Percentiles rank a stretch among this genome's conserved stretches.
phyloP scores from a whole-genome alignment of 1,140 invertebrate genomes.

The Drosophila orena region DNA sequence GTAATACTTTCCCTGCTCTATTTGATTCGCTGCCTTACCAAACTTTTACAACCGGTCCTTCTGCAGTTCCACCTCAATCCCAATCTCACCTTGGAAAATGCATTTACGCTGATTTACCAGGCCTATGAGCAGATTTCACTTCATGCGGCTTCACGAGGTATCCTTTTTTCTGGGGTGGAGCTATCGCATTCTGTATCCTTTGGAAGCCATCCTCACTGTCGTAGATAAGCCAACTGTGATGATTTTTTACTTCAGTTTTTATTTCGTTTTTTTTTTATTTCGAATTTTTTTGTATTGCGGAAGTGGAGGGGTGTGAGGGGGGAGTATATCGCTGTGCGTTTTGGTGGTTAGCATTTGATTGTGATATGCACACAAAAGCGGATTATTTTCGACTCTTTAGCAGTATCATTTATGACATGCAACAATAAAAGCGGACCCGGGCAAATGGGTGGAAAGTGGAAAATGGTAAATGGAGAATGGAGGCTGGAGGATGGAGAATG shows the following conservation, averaged over 20 bases:
- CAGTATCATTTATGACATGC: conserved; percentile 80
- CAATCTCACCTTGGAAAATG: not conserved
- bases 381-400: conserved; percentile 78
- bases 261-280: conserved; percentile 17
- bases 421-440: conserved; percentile 61
- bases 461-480: not conserved
- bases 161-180: conserved; percentile 2
- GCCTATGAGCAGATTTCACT: not conserved
- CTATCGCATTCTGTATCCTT: not conserved
- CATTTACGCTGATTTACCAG: not conserved
- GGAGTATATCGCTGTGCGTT: not conserved
- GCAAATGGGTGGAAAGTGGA: not conserved
- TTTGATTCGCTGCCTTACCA: not conserved
- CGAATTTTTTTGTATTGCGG: not conserved
- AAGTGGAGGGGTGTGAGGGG: too few species aligned
- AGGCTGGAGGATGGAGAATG: not conserved
- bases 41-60: too few species aligned
- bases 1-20: not conserved
- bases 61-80: not conserved
- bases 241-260: conserved; percentile 1
- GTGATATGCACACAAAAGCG: conserved; percentile 81
- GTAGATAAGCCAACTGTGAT: conserved; percentile 11
- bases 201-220: conserved; percentile 6
- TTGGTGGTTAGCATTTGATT: conserved; percentile 64
- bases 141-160: conserved; percentile 17